Conservation (phyloP, 53 echinoderm and acorn worm genomes). For the Mesocentrotus franciscanus region DNA sequence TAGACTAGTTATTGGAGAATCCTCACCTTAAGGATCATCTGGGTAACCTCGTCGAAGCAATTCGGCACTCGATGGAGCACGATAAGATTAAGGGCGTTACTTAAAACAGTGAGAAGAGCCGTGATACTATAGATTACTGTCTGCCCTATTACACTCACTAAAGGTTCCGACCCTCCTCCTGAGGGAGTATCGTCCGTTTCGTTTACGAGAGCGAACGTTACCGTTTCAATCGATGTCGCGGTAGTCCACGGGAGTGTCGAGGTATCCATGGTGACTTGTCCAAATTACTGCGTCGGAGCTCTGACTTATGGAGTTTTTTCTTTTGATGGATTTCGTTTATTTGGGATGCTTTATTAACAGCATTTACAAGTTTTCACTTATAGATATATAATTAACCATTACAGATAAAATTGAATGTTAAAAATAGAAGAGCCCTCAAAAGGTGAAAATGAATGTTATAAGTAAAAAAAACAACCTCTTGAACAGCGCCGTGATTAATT, state of each 20-base stretch:
- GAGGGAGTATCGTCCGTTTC: not conserved
- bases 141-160: slow-evolving; percentile 11
- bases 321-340: too few species aligned
- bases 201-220: not conserved
- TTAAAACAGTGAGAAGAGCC: slow-evolving; percentile 30
- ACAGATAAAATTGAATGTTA: too few species aligned
- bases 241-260: not conserved
- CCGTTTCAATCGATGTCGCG: not conserved
- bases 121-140: slow-evolving; percentile 37
- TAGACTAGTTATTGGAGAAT: too few species aligned
- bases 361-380: too few species aligned
- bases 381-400: too few species aligned
- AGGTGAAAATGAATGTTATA: too few species aligned
- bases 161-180: not conserved
- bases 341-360: too few species aligned
- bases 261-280: not conserved
- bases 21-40: slow-evolving; percentile 47
- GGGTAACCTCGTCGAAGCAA: slow-evolving; percentile 60
- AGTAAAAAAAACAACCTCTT: not conserved
- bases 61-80: slow-evolving; percentile 52
- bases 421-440: too few species aligned
- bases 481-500: not conserved
- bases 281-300: not conserved
- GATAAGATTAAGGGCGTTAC: slow-evolving; percentile 29
- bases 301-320: not conserved